Conservation (phyloP, 2,888 invertebrate genomes). For the Operophtera brumata region DNA sequence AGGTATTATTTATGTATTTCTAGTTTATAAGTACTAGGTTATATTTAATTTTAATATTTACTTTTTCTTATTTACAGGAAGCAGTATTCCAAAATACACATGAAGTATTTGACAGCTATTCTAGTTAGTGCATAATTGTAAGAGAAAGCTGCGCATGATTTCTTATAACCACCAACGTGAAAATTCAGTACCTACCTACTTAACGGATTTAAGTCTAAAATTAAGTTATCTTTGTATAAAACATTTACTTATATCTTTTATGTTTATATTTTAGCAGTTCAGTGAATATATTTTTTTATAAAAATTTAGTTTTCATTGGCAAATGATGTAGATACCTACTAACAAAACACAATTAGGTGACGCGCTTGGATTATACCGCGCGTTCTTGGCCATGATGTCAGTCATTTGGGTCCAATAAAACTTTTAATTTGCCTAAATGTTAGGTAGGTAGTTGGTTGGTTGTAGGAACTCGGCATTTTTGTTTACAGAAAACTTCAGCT, state of each 20-base stretch:
- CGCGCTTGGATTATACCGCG: background rate
- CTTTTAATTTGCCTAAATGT: slow-evolving; percentile 13
- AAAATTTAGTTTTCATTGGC: slow-evolving; percentile 38
- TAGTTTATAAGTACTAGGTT: slow-evolving; percentile 49
- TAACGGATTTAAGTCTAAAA: slow-evolving; percentile 67
- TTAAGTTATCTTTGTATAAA: slow-evolving; percentile 50
- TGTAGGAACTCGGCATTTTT: slow-evolving; percentile 27
- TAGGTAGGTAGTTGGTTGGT: slow-evolving; percentile 33
- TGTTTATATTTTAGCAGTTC: slow-evolving; percentile 30
- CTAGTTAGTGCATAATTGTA: slow-evolving; percentile 62
- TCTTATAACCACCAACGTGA: slow-evolving; percentile 64
- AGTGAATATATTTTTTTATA: slow-evolving; percentile 30
- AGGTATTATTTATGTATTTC: background rate
- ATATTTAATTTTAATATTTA: slow-evolving; percentile 26
- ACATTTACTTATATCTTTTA: slow-evolving; percentile 45
- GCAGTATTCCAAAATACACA: slow-evolving; percentile 79
- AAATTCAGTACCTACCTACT: slow-evolving; percentile 56
- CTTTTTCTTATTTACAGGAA: slow-evolving; percentile 71
- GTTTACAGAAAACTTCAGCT: background rate
- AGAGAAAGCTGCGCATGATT: slow-evolving; percentile 71
- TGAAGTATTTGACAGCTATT: slow-evolving; percentile 74
- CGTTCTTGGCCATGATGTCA: slow-evolving; percentile 14
- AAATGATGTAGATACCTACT: slow-evolving; percentile 16
- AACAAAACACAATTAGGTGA: slow-evolving; percentile 1
- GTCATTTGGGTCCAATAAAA: slow-evolving; percentile 7